Base-by-base conservation (phyloP, 2,113 vertebrate species). In the Pelecanoides urinatrix region DNA sequence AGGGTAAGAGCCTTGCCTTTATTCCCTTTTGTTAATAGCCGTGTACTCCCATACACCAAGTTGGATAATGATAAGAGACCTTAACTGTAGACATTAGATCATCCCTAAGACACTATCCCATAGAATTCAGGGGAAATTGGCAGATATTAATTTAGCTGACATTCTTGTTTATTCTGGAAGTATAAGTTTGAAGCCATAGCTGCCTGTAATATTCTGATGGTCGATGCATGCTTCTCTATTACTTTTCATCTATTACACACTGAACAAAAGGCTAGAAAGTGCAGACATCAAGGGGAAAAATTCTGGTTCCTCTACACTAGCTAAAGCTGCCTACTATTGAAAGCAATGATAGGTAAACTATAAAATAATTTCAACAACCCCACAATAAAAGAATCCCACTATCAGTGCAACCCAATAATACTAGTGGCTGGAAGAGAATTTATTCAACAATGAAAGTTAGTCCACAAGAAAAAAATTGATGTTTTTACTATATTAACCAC, bases 361-460 rank as follows among this genome's bases (percentile, higher is more conserved):
- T 89, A 97, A 90, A 88, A 94, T 68, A 86, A 92, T 71, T 94
- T 95, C 86, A 83, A 73, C 59, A 70, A 34, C 9, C 72, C 55
- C 67, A 88, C 72, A 36, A 66, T 36, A 34, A 73, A 83, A 77
- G 50, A 63, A 74, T 76, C 26, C n/a, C 34, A 59, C 50, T 62
- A 25, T 77, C 42, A 36, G 4, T 50, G 56, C 23, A 89, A 47
- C 22, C n/a, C 84, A 34, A 17, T 38, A 38, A 44, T 2, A 75
- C 6, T n/a, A 38, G 55, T 23, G 19, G 9, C n/a, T 90, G 68
- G 42, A 62, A 70, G 12, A 68, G 25, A 82, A 83, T 90, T 79
- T 49, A 68, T 65, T 90, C 67, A 62, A n/a, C 27, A 42, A 58
- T 30, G 13, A 18, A 80, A 72, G 17, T 61, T 70, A 55, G 21